These are phyloP conservation scores for Triops cancriformis DNA, from an alignment of 1,140 invertebrate genomes.

Conservation along the genomic window DNA sequence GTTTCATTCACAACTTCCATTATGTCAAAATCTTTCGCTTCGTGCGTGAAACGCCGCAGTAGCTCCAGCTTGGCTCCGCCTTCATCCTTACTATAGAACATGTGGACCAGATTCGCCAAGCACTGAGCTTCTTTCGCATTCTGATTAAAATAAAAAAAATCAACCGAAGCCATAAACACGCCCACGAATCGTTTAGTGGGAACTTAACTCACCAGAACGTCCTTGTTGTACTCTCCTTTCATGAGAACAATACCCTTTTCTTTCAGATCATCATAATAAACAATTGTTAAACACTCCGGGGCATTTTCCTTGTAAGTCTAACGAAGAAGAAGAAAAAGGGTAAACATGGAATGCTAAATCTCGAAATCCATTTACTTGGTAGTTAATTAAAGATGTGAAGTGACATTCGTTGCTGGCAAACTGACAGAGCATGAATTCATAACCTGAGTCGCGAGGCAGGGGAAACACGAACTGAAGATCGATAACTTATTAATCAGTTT, in stretches of 20 bases:
- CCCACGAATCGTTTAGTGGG: not conserved
- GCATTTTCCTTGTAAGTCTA: conserved; percentile 82
- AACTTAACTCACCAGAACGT: conserved; percentile 48
- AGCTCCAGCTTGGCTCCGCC: conserved; percentile 50
- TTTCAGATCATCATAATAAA: conserved; percentile 71
- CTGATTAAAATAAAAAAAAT: conserved; percentile 32
- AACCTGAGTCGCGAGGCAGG: conserved; percentile 69
- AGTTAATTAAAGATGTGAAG: conserved; percentile 78
- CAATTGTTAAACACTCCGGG: conserved; percentile 74
- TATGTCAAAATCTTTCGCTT: conserved; percentile 68
- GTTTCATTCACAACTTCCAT: conserved; percentile 72
- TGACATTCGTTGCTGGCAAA: conserved; percentile 64
- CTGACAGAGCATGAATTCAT: conserved; percentile 79
- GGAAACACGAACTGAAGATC: conserved; percentile 62
- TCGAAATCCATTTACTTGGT: conserved; percentile 50
- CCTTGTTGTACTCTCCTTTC: conserved; percentile 78
- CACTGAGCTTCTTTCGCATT: conserved; percentile 70
- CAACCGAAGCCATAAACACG: not conserved
- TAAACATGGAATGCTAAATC: not conserved
- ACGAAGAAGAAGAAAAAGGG: not conserved
- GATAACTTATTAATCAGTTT: conserved; percentile 12
- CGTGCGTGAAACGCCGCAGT: conserved; percentile 59
- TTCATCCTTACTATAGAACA: conserved; percentile 67
- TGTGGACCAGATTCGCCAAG: conserved; percentile 71
- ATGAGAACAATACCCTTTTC: conserved; percentile 73